phyloP scores from a whole-genome alignment of 37 sponge, comb jelly and placozoan genomes.

The Sycon ciliatum region DNA sequence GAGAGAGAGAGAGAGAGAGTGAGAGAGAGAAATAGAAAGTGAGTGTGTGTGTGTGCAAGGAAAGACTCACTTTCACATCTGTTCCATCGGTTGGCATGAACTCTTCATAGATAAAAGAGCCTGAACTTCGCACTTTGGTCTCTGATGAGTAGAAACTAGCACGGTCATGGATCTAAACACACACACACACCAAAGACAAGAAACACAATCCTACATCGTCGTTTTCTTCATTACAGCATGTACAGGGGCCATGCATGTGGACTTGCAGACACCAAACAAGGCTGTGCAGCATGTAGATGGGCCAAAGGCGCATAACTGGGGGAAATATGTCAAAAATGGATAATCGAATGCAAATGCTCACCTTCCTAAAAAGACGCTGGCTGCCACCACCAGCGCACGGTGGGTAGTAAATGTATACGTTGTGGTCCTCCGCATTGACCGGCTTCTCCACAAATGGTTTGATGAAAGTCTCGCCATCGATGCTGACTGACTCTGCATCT shows the following conservation, averaged over 20 bases:
- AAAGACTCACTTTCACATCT: slow-evolving; percentile 76
- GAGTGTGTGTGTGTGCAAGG: too few relatives aligned
- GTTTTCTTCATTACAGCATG: too few relatives aligned
- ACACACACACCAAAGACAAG: background rate
- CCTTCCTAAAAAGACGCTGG: slow-evolving; percentile 87
- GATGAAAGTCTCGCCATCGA: slow-evolving; percentile 60
- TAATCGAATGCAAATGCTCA: slow-evolving; percentile 19
- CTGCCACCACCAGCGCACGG: slow-evolving; percentile 80
- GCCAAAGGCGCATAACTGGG: background rate
- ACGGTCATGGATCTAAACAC: slow-evolving; percentile 50
- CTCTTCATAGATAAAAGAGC: slow-evolving; percentile 90
- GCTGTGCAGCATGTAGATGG: background rate
- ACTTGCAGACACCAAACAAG: too few relatives aligned
- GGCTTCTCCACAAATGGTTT: slow-evolving; percentile 98
- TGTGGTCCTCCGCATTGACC: slow-evolving; percentile 83
- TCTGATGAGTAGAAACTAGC: slow-evolving; percentile 65
- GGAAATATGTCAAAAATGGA: too few relatives aligned
- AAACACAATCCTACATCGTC: too few relatives aligned
- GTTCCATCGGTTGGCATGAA: slow-evolving; percentile 90
- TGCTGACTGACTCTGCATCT: slow-evolving; percentile 61
- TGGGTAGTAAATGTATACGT: slow-evolving; percentile 89
- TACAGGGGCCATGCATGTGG: too few relatives aligned
- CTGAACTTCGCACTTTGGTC: slow-evolving; percentile 47
- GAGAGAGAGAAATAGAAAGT: too few relatives aligned
- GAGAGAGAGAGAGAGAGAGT: too few relatives aligned